These are phyloP conservation scores for Spheniscus humboldti DNA, from an alignment of 2,797 vertebrate species.

Conservation along the genomic window DNA sequence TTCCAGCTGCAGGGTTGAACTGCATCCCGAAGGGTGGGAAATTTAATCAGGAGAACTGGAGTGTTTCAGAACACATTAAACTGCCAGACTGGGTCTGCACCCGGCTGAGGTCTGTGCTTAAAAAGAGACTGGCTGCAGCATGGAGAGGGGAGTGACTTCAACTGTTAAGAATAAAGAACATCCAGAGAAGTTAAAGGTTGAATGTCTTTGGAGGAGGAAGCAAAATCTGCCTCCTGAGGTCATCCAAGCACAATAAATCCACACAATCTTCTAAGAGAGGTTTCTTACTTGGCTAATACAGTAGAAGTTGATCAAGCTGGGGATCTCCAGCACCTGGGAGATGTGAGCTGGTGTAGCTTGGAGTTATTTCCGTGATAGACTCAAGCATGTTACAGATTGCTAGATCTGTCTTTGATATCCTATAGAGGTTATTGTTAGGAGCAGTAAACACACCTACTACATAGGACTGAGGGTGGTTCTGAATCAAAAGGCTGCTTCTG, in stretches of 20 bases:
- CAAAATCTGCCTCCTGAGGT: slow-evolving; percentile 9
- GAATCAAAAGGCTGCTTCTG: not conserved
- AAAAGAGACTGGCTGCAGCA: not conserved
- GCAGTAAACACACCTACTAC: not conserved
- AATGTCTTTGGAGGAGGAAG: slow-evolving; percentile 2
- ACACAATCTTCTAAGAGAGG: not conserved
- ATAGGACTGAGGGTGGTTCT: not conserved
- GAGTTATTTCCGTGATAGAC: not conserved
- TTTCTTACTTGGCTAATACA: not conserved
- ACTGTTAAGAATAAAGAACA: not conserved
- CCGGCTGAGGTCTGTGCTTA: not conserved
- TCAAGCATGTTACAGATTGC: not conserved
- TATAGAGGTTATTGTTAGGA: not conserved
- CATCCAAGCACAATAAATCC: slow-evolving; percentile 14
- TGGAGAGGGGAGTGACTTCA: not conserved
- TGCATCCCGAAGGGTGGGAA: not conserved
- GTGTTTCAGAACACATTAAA: not conserved
- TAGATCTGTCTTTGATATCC: not conserved
- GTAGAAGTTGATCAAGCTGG: not conserved
- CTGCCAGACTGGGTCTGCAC: not conserved
- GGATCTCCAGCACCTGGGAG: not conserved
- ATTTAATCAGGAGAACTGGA: not conserved
- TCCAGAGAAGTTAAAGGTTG: slow-evolving; percentile 14
- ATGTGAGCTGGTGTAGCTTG: not conserved
- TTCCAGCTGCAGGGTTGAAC: not conserved